phyloP scores from a whole-genome alignment of 2,797 vertebrate species.

The Antrozous pallidus region DNA sequence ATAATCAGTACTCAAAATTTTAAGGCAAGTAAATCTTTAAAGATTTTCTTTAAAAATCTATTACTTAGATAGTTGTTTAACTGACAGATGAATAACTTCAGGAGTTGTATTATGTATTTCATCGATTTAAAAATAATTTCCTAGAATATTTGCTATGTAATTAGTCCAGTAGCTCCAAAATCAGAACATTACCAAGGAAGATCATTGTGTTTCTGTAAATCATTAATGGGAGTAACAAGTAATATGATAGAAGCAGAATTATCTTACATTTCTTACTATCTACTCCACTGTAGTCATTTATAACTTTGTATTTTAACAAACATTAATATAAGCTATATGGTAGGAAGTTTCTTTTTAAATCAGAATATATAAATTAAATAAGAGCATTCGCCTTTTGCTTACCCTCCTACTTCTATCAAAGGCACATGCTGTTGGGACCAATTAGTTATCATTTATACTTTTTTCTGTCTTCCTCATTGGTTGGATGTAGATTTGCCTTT shows the following conservation, averaged over 20 bases:
- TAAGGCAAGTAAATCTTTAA: not conserved
- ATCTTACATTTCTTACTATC: not conserved
- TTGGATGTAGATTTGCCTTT: conserved; percentile 67
- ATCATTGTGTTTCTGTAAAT: conserved; percentile 32
- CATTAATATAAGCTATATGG: not conserved
- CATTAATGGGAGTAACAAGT: not conserved
- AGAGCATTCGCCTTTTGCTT: not conserved
- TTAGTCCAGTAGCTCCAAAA: not conserved
- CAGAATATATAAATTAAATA: conserved; percentile 13
- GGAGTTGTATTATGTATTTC: conserved; percentile 14
- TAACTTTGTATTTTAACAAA: conserved; percentile 42
- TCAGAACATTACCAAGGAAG: conserved; percentile 10
- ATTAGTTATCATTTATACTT: conserved; percentile 43
- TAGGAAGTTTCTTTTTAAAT: conserved; percentile 26
- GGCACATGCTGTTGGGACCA: not conserved
- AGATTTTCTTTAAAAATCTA: conserved; percentile 24
- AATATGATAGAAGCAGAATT: not conserved
- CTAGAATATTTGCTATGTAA: not conserved
- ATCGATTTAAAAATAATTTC: conserved; percentile 10
- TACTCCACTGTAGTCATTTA: not conserved
- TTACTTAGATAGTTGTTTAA: conserved; percentile 12
- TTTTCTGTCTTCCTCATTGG: conserved; percentile 58
- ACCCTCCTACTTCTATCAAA: not conserved
- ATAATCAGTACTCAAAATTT: not conserved
- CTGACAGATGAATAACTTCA: conserved; percentile 17